Evolutionary conservation across 2,888 invertebrate genomes (phyloP), one percentile per base, ranked within the genome.

Genomic region (Mesoligia furuncula): DNA sequence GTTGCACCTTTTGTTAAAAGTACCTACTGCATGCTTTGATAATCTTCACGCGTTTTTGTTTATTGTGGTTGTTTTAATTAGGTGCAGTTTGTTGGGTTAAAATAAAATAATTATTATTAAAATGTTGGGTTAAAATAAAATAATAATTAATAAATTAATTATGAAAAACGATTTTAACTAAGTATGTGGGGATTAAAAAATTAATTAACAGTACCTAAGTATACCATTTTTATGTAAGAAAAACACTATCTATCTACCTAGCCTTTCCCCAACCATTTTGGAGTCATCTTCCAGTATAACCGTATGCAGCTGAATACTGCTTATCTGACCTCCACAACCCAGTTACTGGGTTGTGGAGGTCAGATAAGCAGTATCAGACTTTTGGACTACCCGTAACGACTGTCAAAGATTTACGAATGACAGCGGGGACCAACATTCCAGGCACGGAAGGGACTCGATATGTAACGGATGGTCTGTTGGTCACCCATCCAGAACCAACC

Each of bases 1-100:
- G 64, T 67, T 83, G 68, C 86, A 85, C 83, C 73, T 77, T 75
- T 85, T 81, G 8, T 66, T 64, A n/a, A 61, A 65, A 82, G n/a
- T 59, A 39, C n/a, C n/a, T n/a, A n/a, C 7, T 62, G 62, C 72
- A 24, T 59, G 65, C 65, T 62, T 70, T 66, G 65, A 69, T 81
- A 65, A 69, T 73, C 39, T 82, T 82, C 48, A 72, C 68, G 61
- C 77, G 59, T 68, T 64, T 75, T 72, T 74, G 36, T 74, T 75
- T 24, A 36, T 36, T 24, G 31, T 42, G 0, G 31, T 24, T 27
- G 17, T 51, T 77, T 51, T 83, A 83, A 45, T 42, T 83, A 27
- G 0, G 2, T 45, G 8, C 31, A 24, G 31, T 72, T 72, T 31
- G 11, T 7, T 17, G 27, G 79, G 45, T 66, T 79, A 8, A 27